These are phyloP conservation scores for Euglossa dilemma DNA, from an alignment of 1,140 invertebrate species.

Conservation along the genomic window DNA sequence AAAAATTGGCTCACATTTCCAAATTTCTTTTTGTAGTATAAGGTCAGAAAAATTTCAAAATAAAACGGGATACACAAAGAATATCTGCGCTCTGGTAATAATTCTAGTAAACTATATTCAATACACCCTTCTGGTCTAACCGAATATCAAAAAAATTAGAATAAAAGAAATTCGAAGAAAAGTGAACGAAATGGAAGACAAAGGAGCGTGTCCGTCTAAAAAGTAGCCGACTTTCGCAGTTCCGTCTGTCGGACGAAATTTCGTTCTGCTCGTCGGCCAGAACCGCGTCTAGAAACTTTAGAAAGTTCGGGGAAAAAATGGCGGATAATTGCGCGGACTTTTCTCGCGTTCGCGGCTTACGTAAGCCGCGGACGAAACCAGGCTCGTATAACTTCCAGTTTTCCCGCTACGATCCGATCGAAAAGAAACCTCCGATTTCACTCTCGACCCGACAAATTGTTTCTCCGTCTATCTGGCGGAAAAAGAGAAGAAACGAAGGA, in stretches of 20 bases:
- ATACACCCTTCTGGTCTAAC: too few species aligned
- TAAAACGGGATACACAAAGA: too few species aligned
- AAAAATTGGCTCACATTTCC: too few species aligned
- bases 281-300: conserved; percentile 15
- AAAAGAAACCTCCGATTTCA: conserved; percentile 27
- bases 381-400: conserved; percentile 13
- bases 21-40: too few species aligned
- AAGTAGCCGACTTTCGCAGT: neutral
- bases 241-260: neutral
- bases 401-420: neutral
- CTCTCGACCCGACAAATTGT: neutral
- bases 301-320: conserved; percentile 38
- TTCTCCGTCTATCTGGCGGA: too few species aligned
- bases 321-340: conserved; percentile 20
- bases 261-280: neutral
- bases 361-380: conserved; percentile 14
- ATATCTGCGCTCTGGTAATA: too few species aligned
- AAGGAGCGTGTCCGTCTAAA: too few species aligned
- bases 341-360: conserved; percentile 12
- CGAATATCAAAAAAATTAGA: too few species aligned
- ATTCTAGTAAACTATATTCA: too few species aligned
- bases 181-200: too few species aligned
- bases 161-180: too few species aligned
- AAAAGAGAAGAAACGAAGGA: neutral
- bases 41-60: too few species aligned